Evolutionary conservation across 2,888 invertebrate species (phyloP), one percentile per base, ranked within the genome.

Genomic region (Lordiphosa andalusiaca): DNA sequence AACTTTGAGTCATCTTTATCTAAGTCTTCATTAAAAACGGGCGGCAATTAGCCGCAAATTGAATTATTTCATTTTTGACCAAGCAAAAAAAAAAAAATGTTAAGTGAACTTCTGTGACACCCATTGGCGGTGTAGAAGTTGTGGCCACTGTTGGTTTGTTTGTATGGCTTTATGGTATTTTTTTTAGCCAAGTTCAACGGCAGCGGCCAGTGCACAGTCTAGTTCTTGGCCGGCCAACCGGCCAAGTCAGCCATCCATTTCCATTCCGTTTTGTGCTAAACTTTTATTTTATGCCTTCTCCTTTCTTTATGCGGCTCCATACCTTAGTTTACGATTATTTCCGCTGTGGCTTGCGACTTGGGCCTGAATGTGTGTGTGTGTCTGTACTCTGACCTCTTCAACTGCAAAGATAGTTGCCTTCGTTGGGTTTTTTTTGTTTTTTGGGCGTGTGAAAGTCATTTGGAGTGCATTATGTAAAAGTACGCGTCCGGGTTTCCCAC

Each of bases 291-390:
- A 77, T 77, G 77, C 69, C 62, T 52, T 44, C 62, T 60, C 35
- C 25, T 36, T 50, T 53, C 50, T 47, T 36, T 6, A 21, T 25
- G 38, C 42, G 38, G 19, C 46, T 36, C 38, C 54, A 13, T 19
- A 49, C 72, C 82, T 77, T 66, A 80, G 73, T 80, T 83, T 74
- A 80, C 84, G 80, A 80, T 83, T 80, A 81, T 80, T 80, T 80
- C 80, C 80, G 80, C 84, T 67, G 77, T 81, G 73, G 65, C 71
- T 47, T 47, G 36, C 7, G 10, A 19, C 36, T 47, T 9, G 12
- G 36, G 10, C 21, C 39, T 21, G 39, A 9, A 42, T 40, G 10
- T 40, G 40, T 41, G 40, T 41, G 19, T 25, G 30, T 33, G 37
- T 44, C 6, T 48, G 47, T 25, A 38, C 49, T 25, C 23, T 38